Evolutionary conservation across 2,797 vertebrate species (phyloP), one percentile per base, ranked within the genome.

Genomic region (Danio kyathit): DNA sequence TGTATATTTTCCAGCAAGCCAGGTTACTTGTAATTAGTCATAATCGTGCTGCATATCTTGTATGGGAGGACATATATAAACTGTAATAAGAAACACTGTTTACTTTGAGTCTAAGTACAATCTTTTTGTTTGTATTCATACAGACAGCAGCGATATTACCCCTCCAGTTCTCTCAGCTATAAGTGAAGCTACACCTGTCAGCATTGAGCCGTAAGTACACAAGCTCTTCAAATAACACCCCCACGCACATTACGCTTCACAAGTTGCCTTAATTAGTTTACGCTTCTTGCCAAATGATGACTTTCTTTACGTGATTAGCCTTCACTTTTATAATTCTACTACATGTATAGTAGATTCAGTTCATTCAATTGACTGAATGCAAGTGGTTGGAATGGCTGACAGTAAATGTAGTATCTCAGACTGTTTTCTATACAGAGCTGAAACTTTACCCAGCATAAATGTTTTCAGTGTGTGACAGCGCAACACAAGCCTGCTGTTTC

Each of bases 141-240:
- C 85, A 99, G 98, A 96, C 90, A 99, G 97, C 78, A 93, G 94
- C 38, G 98, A 99, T 90, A 96, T 98, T 86, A 98, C 97, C 0
- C 98, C 98, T 0, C 98, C 98, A 0, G 92, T 99, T 74, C 95
- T 99, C 67, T 95, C 96, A 0, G 95, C 96, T 21, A 96, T 99
- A 88, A 94, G 94, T 19, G 98, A 99, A 83, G 96, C 93, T 88
- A 99, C 98, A 7, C 97, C 98, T 0, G 97, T 99, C 93, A 98
- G 97, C 95, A 97, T 98, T 29, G 97, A 99, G 87, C 98, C 98
- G 98, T 99, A 93, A 98, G 98, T 99, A 89, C 74, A 75, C 46
- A 49, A 16, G 11, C 17, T 57, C n/a, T 59, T 79, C 17, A 67
- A 7, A 77, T 46, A 66, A 69, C 59, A 3, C 70, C 48, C 43